Evolutionary conservation across 2,113 vertebrate species (phyloP), one percentile per base, ranked within the genome.

Genomic region (Thinocorus orbignyianus): DNA sequence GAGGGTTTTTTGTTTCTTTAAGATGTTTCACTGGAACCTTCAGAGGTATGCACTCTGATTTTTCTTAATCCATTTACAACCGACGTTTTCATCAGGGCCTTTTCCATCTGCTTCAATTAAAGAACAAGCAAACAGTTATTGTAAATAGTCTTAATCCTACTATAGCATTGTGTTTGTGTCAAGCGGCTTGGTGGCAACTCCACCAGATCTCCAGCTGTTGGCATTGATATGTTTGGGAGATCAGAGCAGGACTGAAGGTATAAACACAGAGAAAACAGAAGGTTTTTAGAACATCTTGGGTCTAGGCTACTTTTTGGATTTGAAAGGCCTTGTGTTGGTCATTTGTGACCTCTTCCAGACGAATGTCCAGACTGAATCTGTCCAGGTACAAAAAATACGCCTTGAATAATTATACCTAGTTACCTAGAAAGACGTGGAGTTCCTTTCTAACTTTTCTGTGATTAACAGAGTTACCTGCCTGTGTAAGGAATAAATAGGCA

Each of bases 81-180:
- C 0, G 0, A 30, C 26, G 12, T 58, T 89, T 92, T 70, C 48
- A 84, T 60, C 42, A 61, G 15, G 35, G 42, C 33, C 15, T 71
- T 86, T 88, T 78, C 46, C 77, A 60, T 86, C 69, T 84, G 52
- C 44, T 91, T 87, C 69, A 74, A 71, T 91, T 82, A 86, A 84
- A 96, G 93, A 95, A 42, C 46, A 81, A 89, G 49, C n/a, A 93
- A 57, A 44, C 15, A 35, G 39, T 87, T 84, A 81, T 11, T 66
- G 71, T 97, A 94, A 96, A 96, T 96, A 94, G 70, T 44, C 73
- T 77, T 95, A 94, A 94, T 93, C 88, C 90, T 37, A 22, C 52
- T 60, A 22, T 49, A 92, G 31, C 31, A 26, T 68, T 81, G 31
- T 96, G 83, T 97, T 95, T 96, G 65, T n/a, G 65, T 72, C 41